A percentile compares a stretch with the other conserved stretches of the same genome.
These are phyloP conservation scores for Gambusia affinis DNA, from an alignment of 2,113 vertebrate species.

Conservation along the genomic window DNA sequence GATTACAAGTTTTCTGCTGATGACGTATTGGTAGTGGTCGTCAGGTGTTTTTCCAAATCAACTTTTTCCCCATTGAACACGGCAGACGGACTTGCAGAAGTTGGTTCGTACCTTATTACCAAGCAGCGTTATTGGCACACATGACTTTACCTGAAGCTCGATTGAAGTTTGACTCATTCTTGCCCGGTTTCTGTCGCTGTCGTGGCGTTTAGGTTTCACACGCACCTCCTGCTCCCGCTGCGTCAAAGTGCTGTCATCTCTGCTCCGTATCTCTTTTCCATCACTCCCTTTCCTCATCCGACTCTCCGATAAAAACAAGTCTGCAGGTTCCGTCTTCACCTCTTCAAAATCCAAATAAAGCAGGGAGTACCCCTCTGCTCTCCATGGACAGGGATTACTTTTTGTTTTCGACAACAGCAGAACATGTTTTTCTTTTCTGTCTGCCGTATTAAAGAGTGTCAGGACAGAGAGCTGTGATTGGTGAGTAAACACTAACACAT, in stretches of 20 bases:
- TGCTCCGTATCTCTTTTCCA: constrained; percentile 68
- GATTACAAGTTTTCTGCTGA: background rate
- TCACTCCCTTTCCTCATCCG: constrained; percentile 71
- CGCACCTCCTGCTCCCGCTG: constrained; percentile 32
- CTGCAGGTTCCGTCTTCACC: constrained; percentile 21
- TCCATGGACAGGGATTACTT: background rate
- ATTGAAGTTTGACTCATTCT: constrained; percentile 67
- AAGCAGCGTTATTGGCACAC: background rate
- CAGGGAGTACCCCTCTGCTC: background rate
- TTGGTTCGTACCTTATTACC: too few species aligned
- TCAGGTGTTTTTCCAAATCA: background rate
- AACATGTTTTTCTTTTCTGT: background rate
- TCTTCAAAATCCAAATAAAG: constrained; percentile 22
- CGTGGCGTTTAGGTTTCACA: constrained; percentile 28
- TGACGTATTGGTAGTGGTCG: background rate
- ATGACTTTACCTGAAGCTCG: constrained; percentile 69
- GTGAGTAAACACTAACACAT: constrained; percentile 3
- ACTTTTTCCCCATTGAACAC: background rate
- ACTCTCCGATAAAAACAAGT: constrained; percentile 69
- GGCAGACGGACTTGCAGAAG: too few species aligned
- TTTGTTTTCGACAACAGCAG: background rate
- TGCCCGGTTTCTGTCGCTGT: constrained; percentile 18
- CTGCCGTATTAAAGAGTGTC: background rate
- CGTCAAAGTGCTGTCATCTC: constrained; percentile 65
- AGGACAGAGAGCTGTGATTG: background rate